Evolutionary conservation across 2,113 vertebrate species (phyloP).

Genomic region (Ardeotis arabs): DNA sequence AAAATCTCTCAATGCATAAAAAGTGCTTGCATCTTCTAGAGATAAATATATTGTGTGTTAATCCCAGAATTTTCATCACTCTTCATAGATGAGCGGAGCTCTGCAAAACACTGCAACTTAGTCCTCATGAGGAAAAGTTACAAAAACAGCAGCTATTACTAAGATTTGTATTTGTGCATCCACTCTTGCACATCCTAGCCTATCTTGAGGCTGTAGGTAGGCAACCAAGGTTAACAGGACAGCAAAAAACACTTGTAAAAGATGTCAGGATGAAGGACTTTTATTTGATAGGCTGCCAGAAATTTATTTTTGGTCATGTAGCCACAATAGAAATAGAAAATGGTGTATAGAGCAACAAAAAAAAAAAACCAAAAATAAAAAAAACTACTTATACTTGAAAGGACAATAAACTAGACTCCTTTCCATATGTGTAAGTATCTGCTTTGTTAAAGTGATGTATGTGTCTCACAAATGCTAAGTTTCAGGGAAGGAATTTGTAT

Average conservation of each 20-base stretch:
- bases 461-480: not conserved
- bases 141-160: not conserved
- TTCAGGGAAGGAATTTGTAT: not conserved
- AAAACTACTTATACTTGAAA: not conserved
- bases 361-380: not conserved
- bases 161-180: not conserved
- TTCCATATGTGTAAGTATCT: not conserved
- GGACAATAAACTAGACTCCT: not conserved
- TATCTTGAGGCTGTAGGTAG: not conserved
- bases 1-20: not conserved
- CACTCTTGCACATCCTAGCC: not conserved
- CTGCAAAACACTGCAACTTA: not conserved
- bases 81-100: not conserved
- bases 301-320: not conserved
- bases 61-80: not conserved
- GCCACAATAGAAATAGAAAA: not conserved
- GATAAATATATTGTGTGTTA: not conserved
- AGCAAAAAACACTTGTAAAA: not conserved
- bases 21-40: not conserved
- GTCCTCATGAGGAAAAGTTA: not conserved
- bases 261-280: not conserved
- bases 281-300: not conserved
- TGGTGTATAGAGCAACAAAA: not conserved
- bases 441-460: not conserved
- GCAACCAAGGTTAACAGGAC: not conserved